Evolutionary conservation across 1,140 invertebrate species (phyloP), one percentile per base, ranked within the genome.

Genomic region (Trissolcus basalis): DNA sequence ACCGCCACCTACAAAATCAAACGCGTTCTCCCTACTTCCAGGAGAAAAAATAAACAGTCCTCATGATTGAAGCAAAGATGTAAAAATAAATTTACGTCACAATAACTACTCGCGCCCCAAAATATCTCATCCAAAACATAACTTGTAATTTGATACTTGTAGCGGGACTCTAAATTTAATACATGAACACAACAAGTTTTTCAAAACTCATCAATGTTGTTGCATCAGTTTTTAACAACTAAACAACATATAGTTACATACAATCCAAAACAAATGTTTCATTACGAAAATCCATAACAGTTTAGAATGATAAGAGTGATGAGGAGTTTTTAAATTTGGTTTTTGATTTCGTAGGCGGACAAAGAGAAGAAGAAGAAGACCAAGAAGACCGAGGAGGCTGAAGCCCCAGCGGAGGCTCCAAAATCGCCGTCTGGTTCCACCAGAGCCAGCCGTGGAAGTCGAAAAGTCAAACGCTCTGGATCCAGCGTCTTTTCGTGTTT

Each of bases 401-500:
- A 44, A 44, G 83, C 85, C 11, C 82, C 86, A 11, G 75, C 80
- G 9, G 79, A 83, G 7, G 83, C 86, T 9, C 83, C 91, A 45
- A 91, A 92, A 71, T 81, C 80, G 0, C 85, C 85, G 6, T 86
- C 87, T 49, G 93, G 92, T 63, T 93, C 92, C 55, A 92, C 91
- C 83, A 93, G 95, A 87, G 94, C 93, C 89, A 92, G 95, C 83
- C 94, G 94, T 81, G 96, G 96, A 65, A 89, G 87, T 60, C 90
- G 90, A 72, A 85, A 91, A 93, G 90, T 93, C 67, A 96, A 96
- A 90, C 92, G 95, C 81, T 93, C 93, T 83, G 96, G 96, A 77
- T 96, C 95, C 89, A 97, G 95, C 91, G 96, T 97, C 82, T 97
- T 98, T 91, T 96, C 96, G 82, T 96, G 96, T 93, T 98, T 98